Conservation (phyloP, 2,797 vertebrate species). For the Macropus fuliginosus region DNA sequence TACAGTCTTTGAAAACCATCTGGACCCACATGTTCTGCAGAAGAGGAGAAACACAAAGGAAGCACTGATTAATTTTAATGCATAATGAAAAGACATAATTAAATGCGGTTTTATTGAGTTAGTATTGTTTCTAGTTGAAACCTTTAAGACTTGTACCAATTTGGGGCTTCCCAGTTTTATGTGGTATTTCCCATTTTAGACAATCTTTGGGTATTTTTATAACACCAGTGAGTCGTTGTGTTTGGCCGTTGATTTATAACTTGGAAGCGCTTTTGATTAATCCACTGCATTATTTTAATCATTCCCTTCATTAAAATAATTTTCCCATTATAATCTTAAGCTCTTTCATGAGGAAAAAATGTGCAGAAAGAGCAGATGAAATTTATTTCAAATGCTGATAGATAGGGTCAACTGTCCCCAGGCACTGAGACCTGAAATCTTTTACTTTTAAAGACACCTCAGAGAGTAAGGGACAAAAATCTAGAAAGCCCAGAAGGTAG, state of each 20-base stretch:
- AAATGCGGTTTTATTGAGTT: constrained; percentile 75
- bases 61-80: constrained; percentile 80
- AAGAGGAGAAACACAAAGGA: constrained; percentile 72
- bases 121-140: constrained; percentile 57
- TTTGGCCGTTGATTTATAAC: constrained; percentile 66
- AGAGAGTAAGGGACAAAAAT: constrained; percentile 13
- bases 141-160: constrained; percentile 45
- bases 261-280: constrained; percentile 55
- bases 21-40: constrained; percentile 72
- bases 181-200: constrained; percentile 54
- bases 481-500: background rate
- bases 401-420: background rate
- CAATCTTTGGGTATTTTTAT: constrained; percentile 39
- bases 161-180: constrained; percentile 46
- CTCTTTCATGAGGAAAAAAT: constrained; percentile 36
- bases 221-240: constrained; percentile 41
- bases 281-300: constrained; percentile 59
- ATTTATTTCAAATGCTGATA: constrained; percentile 34
- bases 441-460: background rate
- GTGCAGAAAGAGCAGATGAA: constrained; percentile 1
- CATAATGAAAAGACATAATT: constrained; percentile 76
- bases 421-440: background rate
- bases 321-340: constrained; percentile 29
- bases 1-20: constrained; percentile 79
- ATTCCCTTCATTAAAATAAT: constrained; percentile 73